Conservation (phyloP, 2,888 invertebrate genomes). For the Pandemis corylana region DNA sequence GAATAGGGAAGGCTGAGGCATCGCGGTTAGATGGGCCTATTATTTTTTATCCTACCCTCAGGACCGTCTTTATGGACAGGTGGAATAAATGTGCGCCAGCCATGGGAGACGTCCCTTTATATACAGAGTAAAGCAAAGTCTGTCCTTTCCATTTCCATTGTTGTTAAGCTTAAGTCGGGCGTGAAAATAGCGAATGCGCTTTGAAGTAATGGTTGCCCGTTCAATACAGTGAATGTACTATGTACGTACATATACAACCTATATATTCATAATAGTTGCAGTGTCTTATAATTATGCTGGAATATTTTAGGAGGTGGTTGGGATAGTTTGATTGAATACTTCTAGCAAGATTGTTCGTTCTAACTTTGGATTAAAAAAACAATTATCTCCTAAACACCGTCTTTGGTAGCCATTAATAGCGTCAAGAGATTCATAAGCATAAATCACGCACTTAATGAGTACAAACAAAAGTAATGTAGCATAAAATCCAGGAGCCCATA, state of each 20-base stretch:
- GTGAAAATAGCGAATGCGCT: conserved; percentile 3
- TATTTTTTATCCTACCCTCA: conserved; percentile 34
- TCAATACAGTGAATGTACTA: too few species aligned
- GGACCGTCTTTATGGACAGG: conserved; percentile 30
- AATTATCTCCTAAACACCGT: background rate
- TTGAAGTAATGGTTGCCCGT: background rate
- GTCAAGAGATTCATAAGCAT: conserved; percentile 3
- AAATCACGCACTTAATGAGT: conserved; percentile 22
- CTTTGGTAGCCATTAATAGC: background rate
- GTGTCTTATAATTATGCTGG: too few species aligned
- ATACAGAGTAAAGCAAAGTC: background rate
- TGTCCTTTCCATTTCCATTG: conserved; percentile 1
- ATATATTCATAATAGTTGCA: too few species aligned
- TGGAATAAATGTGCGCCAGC: conserved; percentile 28
- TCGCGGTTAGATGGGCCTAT: conserved; percentile 22
- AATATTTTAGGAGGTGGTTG: too few species aligned
- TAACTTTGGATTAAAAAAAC: background rate
- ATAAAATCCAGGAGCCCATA: conserved; percentile 6
- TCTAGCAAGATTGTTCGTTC: too few species aligned
- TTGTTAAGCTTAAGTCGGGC: background rate
- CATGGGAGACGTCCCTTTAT: conserved; percentile 18
- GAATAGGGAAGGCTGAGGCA: conserved; percentile 29
- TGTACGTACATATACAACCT: too few species aligned
- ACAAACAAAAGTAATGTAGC: conserved; percentile 24
- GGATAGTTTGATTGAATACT: too few species aligned